These are phyloP conservation scores for Candidula unifasciata DNA, from an alignment of 2,888 invertebrate species.

Conservation along the genomic window DNA sequence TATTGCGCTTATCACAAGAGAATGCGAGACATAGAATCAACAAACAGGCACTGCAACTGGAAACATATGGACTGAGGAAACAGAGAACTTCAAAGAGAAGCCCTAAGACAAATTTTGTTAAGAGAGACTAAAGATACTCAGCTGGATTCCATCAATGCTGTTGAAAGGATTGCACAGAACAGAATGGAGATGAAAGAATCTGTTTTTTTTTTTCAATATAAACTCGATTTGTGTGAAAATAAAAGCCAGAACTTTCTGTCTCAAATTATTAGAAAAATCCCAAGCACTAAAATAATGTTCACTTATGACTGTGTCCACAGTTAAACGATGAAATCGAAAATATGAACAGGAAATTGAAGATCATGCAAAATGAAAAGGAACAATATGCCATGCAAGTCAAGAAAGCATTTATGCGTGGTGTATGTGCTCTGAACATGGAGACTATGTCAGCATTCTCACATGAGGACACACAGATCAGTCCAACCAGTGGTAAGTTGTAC, in stretches of 20 bases:
- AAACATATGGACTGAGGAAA: too few relatives aligned
- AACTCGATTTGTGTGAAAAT: neutral
- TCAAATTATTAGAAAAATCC: neutral
- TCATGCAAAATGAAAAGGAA: constrained; percentile 71
- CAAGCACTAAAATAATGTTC: too few relatives aligned
- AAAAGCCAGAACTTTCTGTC: neutral
- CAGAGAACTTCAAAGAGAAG: too few relatives aligned
- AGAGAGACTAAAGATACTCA: too few relatives aligned
- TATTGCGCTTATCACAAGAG: too few relatives aligned
- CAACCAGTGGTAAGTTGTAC: neutral
- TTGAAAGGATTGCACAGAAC: too few relatives aligned
- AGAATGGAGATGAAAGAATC: too few relatives aligned
- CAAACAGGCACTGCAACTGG: too few relatives aligned
- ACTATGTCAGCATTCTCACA: constrained; percentile 77
- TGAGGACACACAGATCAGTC: constrained; percentile 54
- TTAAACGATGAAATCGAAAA: constrained; percentile 66
- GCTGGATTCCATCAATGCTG: too few relatives aligned
- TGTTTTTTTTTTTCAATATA: too few relatives aligned
- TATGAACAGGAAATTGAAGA: constrained; percentile 63
- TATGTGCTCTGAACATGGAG: constrained; percentile 77
- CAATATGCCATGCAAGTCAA: constrained; percentile 76
- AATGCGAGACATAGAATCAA: too few relatives aligned
- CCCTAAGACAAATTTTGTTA: too few relatives aligned
- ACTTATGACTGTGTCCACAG: constrained; percentile 53
- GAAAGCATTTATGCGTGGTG: constrained; percentile 78